These are phyloP conservation scores for Toxotes lorentzi DNA, from an alignment of 2,797 vertebrate genomes.

Conservation along the genomic window DNA sequence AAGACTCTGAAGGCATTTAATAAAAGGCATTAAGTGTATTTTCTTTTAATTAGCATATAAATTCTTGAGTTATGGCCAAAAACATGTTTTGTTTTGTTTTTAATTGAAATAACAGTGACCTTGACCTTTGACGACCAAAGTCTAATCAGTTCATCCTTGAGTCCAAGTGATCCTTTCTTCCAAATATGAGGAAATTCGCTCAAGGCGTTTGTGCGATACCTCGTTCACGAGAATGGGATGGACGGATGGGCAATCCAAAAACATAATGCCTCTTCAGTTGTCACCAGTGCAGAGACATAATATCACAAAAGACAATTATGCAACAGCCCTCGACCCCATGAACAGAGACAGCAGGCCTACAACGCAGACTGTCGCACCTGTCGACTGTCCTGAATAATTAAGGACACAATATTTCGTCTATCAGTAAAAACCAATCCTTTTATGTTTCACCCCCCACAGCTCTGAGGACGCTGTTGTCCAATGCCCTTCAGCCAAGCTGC, in stretches of 20 bases:
- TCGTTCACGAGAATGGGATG: neutral
- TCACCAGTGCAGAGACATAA: neutral
- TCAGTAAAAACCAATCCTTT: conserved; percentile 45
- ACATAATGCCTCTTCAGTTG: neutral
- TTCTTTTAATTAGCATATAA: neutral
- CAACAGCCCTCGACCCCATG: conserved; percentile 14
- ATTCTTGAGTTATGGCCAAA: too few species aligned
- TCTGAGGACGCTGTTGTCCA: conserved; percentile 41
- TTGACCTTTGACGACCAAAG: too few species aligned
- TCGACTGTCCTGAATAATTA: conserved; percentile 39
- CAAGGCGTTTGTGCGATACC: too few species aligned
- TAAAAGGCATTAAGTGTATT: too few species aligned
- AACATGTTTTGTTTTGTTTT: too few species aligned
- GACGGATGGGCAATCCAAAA: neutral
- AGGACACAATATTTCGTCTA: conserved; percentile 38
- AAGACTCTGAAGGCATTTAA: too few species aligned
- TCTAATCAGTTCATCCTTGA: too few species aligned
- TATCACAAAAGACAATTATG: conserved; percentile 5
- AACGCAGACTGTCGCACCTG: conserved; percentile 41
- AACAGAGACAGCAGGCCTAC: conserved; percentile 27
- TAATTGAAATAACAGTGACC: too few species aligned
- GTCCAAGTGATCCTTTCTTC: too few species aligned
- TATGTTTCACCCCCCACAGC: conserved; percentile 61
- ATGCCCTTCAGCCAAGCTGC: conserved; percentile 60
- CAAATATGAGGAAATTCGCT: too few species aligned